Percentiles rank a stretch among this genome's conserved stretches.
phyloP scores from a whole-genome alignment of 2,888 invertebrate species.

The Lottia gigantea region DNA sequence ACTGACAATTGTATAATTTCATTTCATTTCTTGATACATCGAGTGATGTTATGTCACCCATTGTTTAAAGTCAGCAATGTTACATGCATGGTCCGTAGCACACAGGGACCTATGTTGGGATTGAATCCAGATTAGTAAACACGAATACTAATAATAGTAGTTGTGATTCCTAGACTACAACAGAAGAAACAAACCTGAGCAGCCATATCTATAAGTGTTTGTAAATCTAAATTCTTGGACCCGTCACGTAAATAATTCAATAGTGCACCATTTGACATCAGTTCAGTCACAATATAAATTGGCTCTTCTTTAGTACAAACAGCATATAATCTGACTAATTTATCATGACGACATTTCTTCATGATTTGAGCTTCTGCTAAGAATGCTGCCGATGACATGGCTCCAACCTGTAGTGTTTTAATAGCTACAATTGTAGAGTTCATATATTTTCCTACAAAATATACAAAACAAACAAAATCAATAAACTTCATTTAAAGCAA shows the following conservation, averaged over 20 bases:
- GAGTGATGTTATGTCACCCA: no score
- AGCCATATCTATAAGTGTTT: conserved; percentile 93
- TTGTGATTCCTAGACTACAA: no score
- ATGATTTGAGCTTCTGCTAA: conserved; percentile 97
- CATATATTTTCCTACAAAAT: conserved; percentile 84
- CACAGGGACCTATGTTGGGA: no score
- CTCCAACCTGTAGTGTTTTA: conserved; percentile 93
- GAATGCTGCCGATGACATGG: conserved; percentile 97
- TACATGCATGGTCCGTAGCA: no score
- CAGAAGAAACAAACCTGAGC: conserved; percentile 76
- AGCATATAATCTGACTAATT: conserved; percentile 92
- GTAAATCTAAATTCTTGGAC: conserved; percentile 84
- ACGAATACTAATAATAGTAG: no score
- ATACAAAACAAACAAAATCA: no score
- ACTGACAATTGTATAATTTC: no score
- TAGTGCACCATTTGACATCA: conserved; percentile 95
- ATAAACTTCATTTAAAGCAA: no score
- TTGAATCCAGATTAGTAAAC: no score
- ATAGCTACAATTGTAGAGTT: conserved; percentile 96
- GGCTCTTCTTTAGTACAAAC: conserved; percentile 94
- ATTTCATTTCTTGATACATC: no score
- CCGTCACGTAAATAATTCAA: conserved; percentile 87
- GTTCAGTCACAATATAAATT: conserved; percentile 90
- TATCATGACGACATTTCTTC: conserved; percentile 97
- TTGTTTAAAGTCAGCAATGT: no score